Conservation (phyloP, 1,140 invertebrate species). For the Daktulosphaira vitifoliae region DNA sequence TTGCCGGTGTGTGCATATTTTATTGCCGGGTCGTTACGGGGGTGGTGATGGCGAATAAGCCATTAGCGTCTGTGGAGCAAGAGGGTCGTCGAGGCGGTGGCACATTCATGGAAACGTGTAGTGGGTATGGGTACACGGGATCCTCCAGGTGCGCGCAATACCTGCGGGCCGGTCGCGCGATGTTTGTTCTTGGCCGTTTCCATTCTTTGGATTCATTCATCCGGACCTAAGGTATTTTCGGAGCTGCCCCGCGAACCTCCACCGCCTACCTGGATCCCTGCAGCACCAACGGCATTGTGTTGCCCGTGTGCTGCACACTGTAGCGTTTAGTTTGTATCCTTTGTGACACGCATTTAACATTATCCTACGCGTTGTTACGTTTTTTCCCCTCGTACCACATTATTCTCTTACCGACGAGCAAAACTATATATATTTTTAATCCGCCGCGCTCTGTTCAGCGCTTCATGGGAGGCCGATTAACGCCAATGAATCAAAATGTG, state of each 20-base stretch:
- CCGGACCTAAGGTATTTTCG: slow-evolving; percentile 30
- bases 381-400: background rate
- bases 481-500: too few species aligned
- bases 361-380: background rate
- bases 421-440: background rate
- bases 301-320: too few species aligned
- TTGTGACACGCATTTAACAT: background rate
- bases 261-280: too few species aligned
- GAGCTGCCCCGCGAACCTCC: background rate
- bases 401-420: background rate
- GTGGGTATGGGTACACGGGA: too few species aligned
- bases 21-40: background rate
- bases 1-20: too few species aligned
- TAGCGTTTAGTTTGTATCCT: slow-evolving; percentile 11
- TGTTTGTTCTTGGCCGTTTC: slow-evolving; percentile 31
- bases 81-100: too few species aligned
- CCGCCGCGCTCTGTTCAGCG: background rate
- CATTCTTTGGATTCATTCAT: slow-evolving; percentile 33
- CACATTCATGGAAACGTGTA: too few species aligned
- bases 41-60: background rate
- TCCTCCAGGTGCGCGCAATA: too few species aligned
- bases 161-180: background rate
- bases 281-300: too few species aligned
- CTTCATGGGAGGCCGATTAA: background rate
- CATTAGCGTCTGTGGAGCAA: slow-evolving; percentile 5